phyloP scores from a whole-genome alignment of 1,140 invertebrate genomes.

The Pectinophora gossypiella region DNA sequence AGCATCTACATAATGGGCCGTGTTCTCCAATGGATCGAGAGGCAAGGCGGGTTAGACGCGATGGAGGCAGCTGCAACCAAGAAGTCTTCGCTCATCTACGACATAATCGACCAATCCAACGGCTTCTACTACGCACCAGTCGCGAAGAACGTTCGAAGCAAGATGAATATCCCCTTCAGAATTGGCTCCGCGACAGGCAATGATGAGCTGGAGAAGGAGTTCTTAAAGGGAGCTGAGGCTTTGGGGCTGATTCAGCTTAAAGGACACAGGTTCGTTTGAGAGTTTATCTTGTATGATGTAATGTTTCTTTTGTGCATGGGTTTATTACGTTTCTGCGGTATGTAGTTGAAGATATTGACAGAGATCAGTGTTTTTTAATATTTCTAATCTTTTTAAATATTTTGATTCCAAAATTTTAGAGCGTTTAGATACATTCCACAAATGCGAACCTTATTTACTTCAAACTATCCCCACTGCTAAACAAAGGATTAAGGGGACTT shows the following conservation, averaged over 20 bases:
- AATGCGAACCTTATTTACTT: no score
- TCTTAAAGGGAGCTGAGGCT: slow-evolving; percentile 87
- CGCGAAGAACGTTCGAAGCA: slow-evolving; percentile 79
- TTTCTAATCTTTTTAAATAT: no score
- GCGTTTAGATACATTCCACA: no score
- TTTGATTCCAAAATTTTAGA: no score
- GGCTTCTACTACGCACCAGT: slow-evolving; percentile 92
- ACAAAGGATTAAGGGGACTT: no score
- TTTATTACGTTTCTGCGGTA: no score
- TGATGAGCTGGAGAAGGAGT: slow-evolving; percentile 90
- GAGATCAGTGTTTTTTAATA: no score
- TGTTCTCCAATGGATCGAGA: slow-evolving; percentile 95
- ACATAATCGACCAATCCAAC: slow-evolving; percentile 89
- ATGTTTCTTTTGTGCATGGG: no score
- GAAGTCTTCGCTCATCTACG: slow-evolving; percentile 90
- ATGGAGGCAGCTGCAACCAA: slow-evolving; percentile 84
- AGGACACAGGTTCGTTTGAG: slow-evolving; percentile 87
- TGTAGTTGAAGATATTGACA: no score
- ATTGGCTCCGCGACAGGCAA: slow-evolving; percentile 81
- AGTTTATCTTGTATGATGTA: no score
- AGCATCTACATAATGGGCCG: slow-evolving; percentile 95
- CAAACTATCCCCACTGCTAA: no score
- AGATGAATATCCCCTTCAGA: slow-evolving; percentile 96
- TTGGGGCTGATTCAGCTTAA: slow-evolving; percentile 92
- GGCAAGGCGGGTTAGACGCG: slow-evolving; percentile 87